These are phyloP conservation scores for Sweltsa coloradensis DNA, from an alignment of 1,140 invertebrate species.

Conservation along the genomic window DNA sequence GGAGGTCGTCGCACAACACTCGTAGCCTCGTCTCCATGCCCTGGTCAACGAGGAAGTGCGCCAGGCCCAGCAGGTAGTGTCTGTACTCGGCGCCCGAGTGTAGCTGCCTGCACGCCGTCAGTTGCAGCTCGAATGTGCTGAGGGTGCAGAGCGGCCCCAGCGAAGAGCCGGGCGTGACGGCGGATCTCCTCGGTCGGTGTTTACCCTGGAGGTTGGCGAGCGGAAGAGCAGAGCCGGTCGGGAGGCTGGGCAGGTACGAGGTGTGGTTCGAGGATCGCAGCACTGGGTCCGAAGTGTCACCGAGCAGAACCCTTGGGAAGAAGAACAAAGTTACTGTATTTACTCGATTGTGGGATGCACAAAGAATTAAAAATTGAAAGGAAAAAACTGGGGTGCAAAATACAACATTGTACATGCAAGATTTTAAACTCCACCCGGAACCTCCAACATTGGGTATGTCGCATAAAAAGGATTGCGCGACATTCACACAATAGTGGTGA, in stretches of 20 bases:
- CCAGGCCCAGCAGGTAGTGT: constrained; percentile 63
- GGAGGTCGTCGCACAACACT: constrained; percentile 55
- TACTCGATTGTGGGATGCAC: too few relatives aligned
- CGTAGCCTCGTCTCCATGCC: constrained; percentile 55
- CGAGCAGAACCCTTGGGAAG: constrained; percentile 36
- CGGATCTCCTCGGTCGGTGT: too few relatives aligned
- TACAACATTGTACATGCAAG: too few relatives aligned
- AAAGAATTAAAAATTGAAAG: too few relatives aligned
- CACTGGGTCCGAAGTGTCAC: constrained; percentile 35
- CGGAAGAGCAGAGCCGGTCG: neutral
- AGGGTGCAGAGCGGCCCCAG: constrained; percentile 33
- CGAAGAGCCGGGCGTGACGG: neutral
- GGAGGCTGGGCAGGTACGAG: neutral
- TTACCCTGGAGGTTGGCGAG: constrained; percentile 5
- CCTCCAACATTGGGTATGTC: too few relatives aligned
- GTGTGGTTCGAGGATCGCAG: constrained; percentile 24
- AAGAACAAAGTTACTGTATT: too few relatives aligned
- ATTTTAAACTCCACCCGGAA: too few relatives aligned
- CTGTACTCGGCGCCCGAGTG: constrained; percentile 59
- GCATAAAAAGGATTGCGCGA: too few relatives aligned
- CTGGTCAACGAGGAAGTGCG: constrained; percentile 62
- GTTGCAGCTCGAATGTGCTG: constrained; percentile 65
- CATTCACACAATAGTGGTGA: too few relatives aligned
- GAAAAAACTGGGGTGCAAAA: too few relatives aligned
- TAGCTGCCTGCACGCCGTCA: constrained; percentile 52